Conservation (phyloP, 1,140 invertebrate species). For the Lordiphosa collinella region DNA sequence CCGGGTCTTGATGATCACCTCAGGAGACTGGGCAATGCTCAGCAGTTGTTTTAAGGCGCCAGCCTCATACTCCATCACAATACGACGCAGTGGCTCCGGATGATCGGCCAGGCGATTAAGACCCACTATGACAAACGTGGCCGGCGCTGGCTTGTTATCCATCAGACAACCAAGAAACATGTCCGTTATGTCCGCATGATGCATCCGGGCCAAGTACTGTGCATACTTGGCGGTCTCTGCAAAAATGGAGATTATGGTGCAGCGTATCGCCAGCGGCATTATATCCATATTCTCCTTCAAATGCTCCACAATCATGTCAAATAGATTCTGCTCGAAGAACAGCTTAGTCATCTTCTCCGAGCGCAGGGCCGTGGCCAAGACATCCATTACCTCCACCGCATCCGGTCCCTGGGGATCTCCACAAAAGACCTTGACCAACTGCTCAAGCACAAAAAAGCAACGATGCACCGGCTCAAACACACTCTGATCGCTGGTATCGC, state of each 20-base stretch:
- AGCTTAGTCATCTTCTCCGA: conserved; percentile 65
- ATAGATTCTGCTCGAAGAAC: conserved; percentile 75
- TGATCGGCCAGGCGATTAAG: conserved; percentile 52
- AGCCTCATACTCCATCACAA: conserved; percentile 42
- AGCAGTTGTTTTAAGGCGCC: conserved; percentile 36
- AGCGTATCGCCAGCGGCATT: conserved; percentile 30
- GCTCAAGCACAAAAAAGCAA: conserved; percentile 48
- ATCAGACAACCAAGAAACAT: conserved; percentile 57
- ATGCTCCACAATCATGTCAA: conserved; percentile 51
- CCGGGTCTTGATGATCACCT: conserved; percentile 51
- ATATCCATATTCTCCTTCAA: conserved; percentile 24
- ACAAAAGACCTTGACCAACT: conserved; percentile 60
- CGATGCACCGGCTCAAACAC: conserved; percentile 43
- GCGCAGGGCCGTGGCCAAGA: conserved; percentile 58
- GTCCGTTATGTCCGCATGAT: conserved; percentile 41
- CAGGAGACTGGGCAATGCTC: conserved; percentile 24
- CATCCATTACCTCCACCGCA: conserved; percentile 49
- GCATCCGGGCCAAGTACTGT: conserved; percentile 44
- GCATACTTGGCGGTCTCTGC: conserved; percentile 61
- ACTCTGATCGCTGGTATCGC: conserved; percentile 49
- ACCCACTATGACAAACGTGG: conserved; percentile 43
- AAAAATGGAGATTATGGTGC: conserved; percentile 58
- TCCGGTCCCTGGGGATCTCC: conserved; percentile 32
- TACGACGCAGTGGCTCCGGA: conserved; percentile 35
- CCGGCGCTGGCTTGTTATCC: conserved; percentile 43